Evolutionary conservation across 2,113 vertebrate genomes (phyloP).

Genomic region (Gorsachius goisagi): DNA sequence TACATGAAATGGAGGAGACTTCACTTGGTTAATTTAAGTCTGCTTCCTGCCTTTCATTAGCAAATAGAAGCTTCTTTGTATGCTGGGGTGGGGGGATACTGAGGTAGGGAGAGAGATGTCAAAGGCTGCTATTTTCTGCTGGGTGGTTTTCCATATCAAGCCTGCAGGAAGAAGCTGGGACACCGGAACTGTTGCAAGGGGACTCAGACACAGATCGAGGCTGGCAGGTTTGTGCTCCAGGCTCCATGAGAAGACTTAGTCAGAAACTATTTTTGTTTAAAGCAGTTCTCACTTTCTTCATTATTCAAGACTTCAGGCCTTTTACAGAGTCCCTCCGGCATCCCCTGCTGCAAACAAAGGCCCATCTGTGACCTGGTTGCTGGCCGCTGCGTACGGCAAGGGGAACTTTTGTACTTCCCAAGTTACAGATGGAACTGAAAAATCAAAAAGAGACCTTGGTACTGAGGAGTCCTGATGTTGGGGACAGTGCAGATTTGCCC

Average conservation of each 20-base stretch:
- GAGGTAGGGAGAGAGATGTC: neutral
- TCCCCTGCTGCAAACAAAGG: neutral
- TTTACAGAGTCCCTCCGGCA: neutral
- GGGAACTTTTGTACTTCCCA: neutral
- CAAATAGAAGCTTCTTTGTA: neutral
- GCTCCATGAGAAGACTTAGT: slow-evolving; percentile 4
- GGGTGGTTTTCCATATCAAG: neutral
- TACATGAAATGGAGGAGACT: neutral
- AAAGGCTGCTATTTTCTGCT: neutral
- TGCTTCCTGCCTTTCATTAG: slow-evolving; percentile 18
- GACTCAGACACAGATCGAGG: neutral
- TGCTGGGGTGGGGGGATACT: neutral
- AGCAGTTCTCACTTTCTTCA: slow-evolving; percentile 15
- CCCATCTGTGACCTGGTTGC: neutral
- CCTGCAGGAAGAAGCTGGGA: neutral
- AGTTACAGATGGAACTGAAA: neutral
- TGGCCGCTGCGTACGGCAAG: accelerated
- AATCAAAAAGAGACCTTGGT: neutral
- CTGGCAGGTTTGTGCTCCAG: slow-evolving; percentile 23
- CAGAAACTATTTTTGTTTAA: slow-evolving; percentile 48
- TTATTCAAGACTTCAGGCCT: slow-evolving; percentile 5
- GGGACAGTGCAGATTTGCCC: neutral
- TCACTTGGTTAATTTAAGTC: neutral
- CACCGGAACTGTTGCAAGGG: neutral
- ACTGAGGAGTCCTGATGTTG: accelerated